phyloP scores from a whole-genome alignment of 2,113 vertebrate genomes.

The human region DNA sequence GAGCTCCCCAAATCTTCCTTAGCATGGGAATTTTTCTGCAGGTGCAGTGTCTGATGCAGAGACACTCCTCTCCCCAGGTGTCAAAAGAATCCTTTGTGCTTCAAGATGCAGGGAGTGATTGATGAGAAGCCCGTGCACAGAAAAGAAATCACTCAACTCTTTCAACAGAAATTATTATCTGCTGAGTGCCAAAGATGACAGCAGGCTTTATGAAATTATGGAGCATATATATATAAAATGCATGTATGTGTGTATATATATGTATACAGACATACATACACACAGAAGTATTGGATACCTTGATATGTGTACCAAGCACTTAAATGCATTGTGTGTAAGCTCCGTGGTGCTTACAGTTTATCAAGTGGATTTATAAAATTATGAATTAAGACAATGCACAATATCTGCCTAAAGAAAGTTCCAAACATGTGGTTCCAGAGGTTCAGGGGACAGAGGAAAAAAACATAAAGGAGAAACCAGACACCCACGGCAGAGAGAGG shows the following conservation, averaged over 20 bases:
- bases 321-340: not conserved
- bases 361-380: not conserved
- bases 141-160: not conserved
- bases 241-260: not conserved
- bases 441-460: not conserved
- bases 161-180: not conserved
- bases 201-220: not conserved
- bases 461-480: not conserved
- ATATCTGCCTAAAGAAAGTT: not conserved
- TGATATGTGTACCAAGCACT: not conserved
- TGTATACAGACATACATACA: not conserved
- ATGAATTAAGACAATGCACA: not conserved
- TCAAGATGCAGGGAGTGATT: not conserved
- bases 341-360: not conserved
- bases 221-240: accelerated
- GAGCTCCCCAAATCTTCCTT: not conserved
- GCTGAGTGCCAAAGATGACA: not conserved
- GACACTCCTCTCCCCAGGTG: not conserved
- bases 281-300: too few species aligned
- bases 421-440: not conserved
- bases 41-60: not conserved
- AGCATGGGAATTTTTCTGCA: not conserved
- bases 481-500: not conserved
- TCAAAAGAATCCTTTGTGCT: not conserved
- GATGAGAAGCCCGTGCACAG: not conserved